Base-by-base conservation (phyloP, 2,113 vertebrate species). In the Struthidea cinerea region DNA sequence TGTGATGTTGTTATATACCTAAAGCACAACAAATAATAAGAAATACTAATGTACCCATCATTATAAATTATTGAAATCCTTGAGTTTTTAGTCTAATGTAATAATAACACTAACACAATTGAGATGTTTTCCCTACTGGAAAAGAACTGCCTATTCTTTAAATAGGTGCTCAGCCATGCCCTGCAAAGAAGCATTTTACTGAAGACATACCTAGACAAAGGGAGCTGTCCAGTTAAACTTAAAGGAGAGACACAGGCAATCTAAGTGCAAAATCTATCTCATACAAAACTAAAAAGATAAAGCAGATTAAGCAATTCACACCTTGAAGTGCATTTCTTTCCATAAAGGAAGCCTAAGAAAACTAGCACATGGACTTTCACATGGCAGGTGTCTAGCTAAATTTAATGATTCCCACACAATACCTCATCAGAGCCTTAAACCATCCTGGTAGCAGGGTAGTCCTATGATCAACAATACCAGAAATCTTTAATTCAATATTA, bases 1-100 rank as follows among this genome's bases (percentile, higher is more conserved):
- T 98, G 97, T 68, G 97, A 93, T 52, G 97, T 98, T 87, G 98
- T 94, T 70, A 98, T 97, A 93, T 98, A 98, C 84, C 99, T 99
- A 85, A 87, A 87, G 64, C 80, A 93, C 55, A 71, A 87, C 24
- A 92, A 89, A 90, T 41, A 88, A 57, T 74, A 82, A 84, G 50
- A 93, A 95, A 83, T 56, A 55, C 4, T 3, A 92, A 96, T 70
- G 35, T 35, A 46, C 12, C 52, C 41, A 78, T 81, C 49, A 52
- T 63, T 59, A 84, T 60, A 94, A 84, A 75, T 84, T 61, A 84
- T 71, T 94, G 9, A 88, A 80, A 76, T 57, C 53, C 11, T 46
- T 69, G 14, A 5, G 7, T 1, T 87, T 78, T 60, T n/a, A 59
- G 21, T 33, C 24, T 71, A 67, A 52, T 74, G n/a, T 55, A 73